Evolutionary conservation across 2,113 vertebrate genomes (phyloP), one percentile per base, ranked within the genome.

Genomic region (Puffinus mauretanicus): DNA sequence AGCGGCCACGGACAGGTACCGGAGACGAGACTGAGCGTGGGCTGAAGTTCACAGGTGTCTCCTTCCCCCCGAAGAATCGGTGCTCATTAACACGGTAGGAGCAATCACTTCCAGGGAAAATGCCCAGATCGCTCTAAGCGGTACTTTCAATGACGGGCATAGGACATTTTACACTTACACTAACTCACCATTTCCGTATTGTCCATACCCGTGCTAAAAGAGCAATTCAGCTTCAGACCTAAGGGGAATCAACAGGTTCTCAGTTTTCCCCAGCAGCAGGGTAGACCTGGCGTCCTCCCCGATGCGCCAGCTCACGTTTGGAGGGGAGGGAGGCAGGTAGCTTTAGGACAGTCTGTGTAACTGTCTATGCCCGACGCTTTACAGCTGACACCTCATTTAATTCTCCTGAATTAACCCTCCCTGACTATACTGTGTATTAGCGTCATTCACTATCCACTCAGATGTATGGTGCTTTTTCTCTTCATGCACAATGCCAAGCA

Each of bases 61-160:
- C 40, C 8, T 32, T 44, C 9, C 20, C 52, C 17, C 0, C 12
- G 3, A 14, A 14, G 20, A 11, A 15, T 4, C 4, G 15, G 16
- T 15, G 22, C 40, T 38, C 20, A 4, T 4, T 9, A 6, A 15
- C 9, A 0, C 1, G 11, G 10, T 1, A 14, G 14, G 16, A 49
- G 29, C 4, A 5, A 5, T 2, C 2, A 2, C 6, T 32, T 10
- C 2, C 34, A 21, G 34, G 36, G 64, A 8, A n/a, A n/a, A 19
- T 1, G 12, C 38, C 6, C 12, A 3, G n/a, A 8, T 4, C 1
- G 7, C 38, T 16, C 12, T 3, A 7, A 49, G 7, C 9, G 10
- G 1, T 1, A 9, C n/a, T 7, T 25, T 9, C 6, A 11, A 6
- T 2, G 32, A 1, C 21, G 5, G 4, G 4, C 16, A 2, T 0